phyloP scores from a whole-genome alignment of 2,113 vertebrate species.

The Brachyhypopomus gauderio region DNA sequence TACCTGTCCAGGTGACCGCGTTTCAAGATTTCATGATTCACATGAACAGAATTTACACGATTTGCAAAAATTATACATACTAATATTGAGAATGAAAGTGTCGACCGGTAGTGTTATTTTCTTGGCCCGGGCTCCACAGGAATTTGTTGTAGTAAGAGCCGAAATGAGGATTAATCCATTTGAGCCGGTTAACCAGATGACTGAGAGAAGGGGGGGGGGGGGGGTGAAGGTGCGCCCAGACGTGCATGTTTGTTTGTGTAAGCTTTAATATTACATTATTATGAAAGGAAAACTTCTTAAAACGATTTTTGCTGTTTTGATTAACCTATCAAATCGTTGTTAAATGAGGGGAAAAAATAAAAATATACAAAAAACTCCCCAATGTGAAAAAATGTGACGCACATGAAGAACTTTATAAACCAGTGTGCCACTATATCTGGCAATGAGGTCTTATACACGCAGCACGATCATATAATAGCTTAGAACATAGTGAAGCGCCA shows the following conservation, averaged over 20 bases:
- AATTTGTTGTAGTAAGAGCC: constrained; percentile 5
- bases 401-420: no score
- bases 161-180: constrained; percentile 43
- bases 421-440: no score
- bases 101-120: neutral
- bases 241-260: neutral
- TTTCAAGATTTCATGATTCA: neutral
- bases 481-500: neutral
- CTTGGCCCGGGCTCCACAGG: neutral
- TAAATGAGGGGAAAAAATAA: no score
- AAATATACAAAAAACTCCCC: no score
- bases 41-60: neutral
- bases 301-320: no score
- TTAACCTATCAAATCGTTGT: no score
- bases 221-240: constrained; percentile 7
- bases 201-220: constrained; percentile 37
- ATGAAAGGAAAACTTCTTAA: neutral
- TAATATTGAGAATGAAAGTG: no score
- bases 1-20: neutral
- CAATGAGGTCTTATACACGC: neutral
- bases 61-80: neutral
- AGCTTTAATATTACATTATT: neutral
- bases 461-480: no score
- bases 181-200: constrained; percentile 55
- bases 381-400: no score